A percentile compares a stretch with the other conserved stretches of the same genome.
phyloP scores from a whole-genome alignment of 2,113 vertebrate species.

The Pipa parva region DNA sequence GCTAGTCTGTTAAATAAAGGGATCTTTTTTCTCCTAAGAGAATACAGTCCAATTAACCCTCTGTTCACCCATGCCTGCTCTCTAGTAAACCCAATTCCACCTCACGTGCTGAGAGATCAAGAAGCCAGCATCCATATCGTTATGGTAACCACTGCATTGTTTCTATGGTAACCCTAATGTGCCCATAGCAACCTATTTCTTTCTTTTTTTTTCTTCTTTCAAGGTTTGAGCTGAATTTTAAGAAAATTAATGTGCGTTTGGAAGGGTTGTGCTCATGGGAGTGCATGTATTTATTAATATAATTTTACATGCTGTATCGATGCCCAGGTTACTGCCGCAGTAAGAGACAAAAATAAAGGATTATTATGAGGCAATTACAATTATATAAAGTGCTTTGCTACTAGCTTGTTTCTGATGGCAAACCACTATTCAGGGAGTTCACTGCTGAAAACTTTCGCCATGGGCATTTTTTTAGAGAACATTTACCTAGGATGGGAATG shows the following conservation, averaged over 20 bases:
- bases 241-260: not conserved
- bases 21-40: not conserved
- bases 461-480: too few relatives aligned
- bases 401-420: too few relatives aligned
- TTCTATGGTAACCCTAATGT: slow-evolving; percentile 21
- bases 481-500: too few relatives aligned
- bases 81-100: slow-evolving; percentile 4
- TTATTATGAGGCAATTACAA: too few relatives aligned
- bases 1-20: not conserved
- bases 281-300: not conserved
- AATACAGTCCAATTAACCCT: not conserved
- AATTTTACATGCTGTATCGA: too few relatives aligned
- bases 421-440: too few relatives aligned
- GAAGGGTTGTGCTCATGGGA: not conserved
- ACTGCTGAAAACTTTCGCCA: too few relatives aligned
- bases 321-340: too few relatives aligned
- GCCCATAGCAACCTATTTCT: not conserved
- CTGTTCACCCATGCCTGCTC: not conserved
- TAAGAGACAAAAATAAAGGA: too few relatives aligned
- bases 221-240: not conserved
- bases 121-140: slow-evolving; percentile 21
- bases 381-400: too few relatives aligned
- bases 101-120: slow-evolving; percentile 19
- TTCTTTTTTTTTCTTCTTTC: not conserved
- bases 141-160: slow-evolving; percentile 30